Conservation (phyloP, 2,888 invertebrate genomes). For the Gibbula magus region DNA sequence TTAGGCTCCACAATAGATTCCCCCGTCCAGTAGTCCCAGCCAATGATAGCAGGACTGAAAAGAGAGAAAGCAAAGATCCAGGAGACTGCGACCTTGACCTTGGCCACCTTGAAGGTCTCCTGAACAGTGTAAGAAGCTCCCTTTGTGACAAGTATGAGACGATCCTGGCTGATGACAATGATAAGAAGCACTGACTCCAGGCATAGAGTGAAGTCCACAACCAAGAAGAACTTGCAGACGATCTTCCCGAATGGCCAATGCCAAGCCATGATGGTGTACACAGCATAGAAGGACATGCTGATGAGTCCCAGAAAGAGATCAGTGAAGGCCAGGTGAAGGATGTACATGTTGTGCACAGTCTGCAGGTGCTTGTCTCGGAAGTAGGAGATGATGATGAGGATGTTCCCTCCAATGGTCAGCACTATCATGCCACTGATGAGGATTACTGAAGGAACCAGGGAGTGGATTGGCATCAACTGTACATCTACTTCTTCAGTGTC, state of each 20-base stretch:
- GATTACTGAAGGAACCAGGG: conserved; percentile 36
- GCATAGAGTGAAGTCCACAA: conserved; percentile 54
- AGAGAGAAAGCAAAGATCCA: conserved; percentile 53
- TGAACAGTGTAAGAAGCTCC: conserved; percentile 46
- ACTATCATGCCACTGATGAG: conserved; percentile 42
- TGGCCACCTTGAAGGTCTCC: conserved; percentile 45
- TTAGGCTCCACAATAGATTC: conserved; percentile 42
- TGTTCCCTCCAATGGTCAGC: conserved; percentile 52
- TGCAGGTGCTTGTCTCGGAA: conserved; percentile 47
- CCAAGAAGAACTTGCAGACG: conserved; percentile 56
- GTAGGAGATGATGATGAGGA: conserved; percentile 53
- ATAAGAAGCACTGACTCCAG: conserved; percentile 53
- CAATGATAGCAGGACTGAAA: conserved; percentile 58
- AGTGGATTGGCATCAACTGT: background rate
- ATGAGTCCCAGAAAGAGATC: conserved; percentile 50
- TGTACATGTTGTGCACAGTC: conserved; percentile 53
- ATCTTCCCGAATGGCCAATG: conserved; percentile 54
- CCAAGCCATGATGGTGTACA: conserved; percentile 47
- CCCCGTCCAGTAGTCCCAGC: conserved; percentile 56
- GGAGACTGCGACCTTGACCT: conserved; percentile 39
- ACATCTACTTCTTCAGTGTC: conserved; percentile 17
- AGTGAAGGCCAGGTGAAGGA: conserved; percentile 55
- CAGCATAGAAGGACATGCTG: conserved; percentile 59
- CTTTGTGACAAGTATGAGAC: conserved; percentile 46
- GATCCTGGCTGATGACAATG: conserved; percentile 55